These are phyloP conservation scores for Buathra laborator DNA, from an alignment of 2,888 invertebrate species.

Conservation along the genomic window DNA sequence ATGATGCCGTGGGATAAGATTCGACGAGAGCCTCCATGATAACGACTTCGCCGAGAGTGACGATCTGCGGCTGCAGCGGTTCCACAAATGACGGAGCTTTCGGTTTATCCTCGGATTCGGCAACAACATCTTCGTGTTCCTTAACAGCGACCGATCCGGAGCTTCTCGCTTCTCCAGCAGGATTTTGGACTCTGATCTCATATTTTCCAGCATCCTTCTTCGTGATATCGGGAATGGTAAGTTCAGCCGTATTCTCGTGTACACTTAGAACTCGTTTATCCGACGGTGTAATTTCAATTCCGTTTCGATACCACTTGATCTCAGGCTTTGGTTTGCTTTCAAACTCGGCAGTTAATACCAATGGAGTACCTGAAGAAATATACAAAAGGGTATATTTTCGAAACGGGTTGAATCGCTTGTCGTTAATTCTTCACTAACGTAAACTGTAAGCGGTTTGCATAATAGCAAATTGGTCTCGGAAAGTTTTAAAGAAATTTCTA, in stretches of 20 bases:
- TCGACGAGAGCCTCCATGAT: constrained; percentile 92
- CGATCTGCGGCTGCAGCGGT: constrained; percentile 90
- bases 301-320: constrained; percentile 95
- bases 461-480: too few species aligned
- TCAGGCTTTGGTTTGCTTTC: constrained; percentile 90
- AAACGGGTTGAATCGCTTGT: neutral
- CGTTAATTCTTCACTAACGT: too few species aligned
- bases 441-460: too few species aligned
- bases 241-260: constrained; percentile 88
- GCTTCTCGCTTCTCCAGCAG: constrained; percentile 91
- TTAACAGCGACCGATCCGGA: constrained; percentile 93
- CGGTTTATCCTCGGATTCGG: constrained; percentile 86
- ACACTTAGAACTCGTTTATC: constrained; percentile 88
- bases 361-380: constrained; percentile 84
- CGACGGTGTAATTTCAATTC: constrained; percentile 90
- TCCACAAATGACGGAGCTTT: constrained; percentile 91
- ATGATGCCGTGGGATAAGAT: constrained; percentile 92
- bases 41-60: constrained; percentile 91
- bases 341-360: constrained; percentile 90
- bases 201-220: constrained; percentile 95
- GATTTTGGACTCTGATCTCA: constrained; percentile 93
- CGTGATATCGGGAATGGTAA: constrained; percentile 89
- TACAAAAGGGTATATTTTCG: constrained; percentile 5
- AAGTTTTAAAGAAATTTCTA: too few species aligned
- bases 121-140: constrained; percentile 86